Conservation (phyloP, 2,113 vertebrate genomes). For the Notothenia coriiceps region DNA sequence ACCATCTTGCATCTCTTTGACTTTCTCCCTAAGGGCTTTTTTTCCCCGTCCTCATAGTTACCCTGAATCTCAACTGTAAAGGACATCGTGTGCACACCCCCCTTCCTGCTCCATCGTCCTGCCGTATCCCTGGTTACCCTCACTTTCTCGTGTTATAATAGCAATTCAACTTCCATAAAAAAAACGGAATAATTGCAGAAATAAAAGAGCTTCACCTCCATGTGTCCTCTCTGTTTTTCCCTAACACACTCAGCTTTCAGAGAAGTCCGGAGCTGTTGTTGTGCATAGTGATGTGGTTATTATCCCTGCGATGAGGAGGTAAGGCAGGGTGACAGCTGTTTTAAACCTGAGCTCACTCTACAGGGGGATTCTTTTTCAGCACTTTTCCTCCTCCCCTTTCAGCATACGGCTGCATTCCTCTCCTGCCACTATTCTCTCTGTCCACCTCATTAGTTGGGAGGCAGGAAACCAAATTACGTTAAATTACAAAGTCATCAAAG, state of each 20-base stretch:
- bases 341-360: slow-evolving; percentile 56
- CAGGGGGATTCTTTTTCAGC: slow-evolving; percentile 23
- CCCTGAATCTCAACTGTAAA: slow-evolving; percentile 4
- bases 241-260: slow-evolving; percentile 42
- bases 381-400: slow-evolving; percentile 25
- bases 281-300: slow-evolving; percentile 70
- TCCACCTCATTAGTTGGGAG: slow-evolving; percentile 83
- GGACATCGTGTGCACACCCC: not conserved
- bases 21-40: slow-evolving; percentile 29
- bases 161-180: slow-evolving; percentile 38
- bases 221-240: slow-evolving; percentile 60
- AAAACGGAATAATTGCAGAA: slow-evolving; percentile 60
- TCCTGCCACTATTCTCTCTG: slow-evolving; percentile 62
- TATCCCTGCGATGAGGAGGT: slow-evolving; percentile 57
- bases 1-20: slow-evolving; percentile 50
- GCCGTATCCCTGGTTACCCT: slow-evolving; percentile 16
- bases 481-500: slow-evolving; percentile 85
- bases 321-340: slow-evolving; percentile 65
- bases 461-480: slow-evolving; percentile 84
- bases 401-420: slow-evolving; percentile 62
- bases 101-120: not conserved
- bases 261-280: slow-evolving; percentile 43
- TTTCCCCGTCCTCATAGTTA: slow-evolving; percentile 15
- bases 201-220: slow-evolving; percentile 74
- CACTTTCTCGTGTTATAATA: slow-evolving; percentile 17